Evolutionary conservation across 2,113 vertebrate species (phyloP).

Genomic region (Pavo muticus): DNA sequence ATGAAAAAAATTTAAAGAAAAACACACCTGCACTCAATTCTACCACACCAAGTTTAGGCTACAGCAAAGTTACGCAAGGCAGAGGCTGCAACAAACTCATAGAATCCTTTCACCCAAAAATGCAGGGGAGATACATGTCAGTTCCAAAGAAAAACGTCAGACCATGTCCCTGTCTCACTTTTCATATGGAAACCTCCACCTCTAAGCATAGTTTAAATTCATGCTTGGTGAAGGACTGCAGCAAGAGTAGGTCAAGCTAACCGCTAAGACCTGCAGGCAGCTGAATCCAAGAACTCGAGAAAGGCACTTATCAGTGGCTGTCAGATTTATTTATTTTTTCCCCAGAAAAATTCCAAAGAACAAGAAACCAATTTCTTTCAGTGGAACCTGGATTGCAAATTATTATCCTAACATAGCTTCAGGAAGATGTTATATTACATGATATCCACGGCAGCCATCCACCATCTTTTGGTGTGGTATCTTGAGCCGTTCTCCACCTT

Average conservation of each 20-base stretch:
- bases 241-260: background rate
- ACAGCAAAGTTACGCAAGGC: background rate
- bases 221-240: background rate
- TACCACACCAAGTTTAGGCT: background rate
- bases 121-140: no score
- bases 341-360: background rate
- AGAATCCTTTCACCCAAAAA: background rate
- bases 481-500: constrained; percentile 20
- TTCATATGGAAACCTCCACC: background rate
- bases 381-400: background rate
- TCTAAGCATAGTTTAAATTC: background rate
- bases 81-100: background rate
- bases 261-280: background rate
- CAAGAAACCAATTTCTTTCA: background rate
- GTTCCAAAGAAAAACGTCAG: no score
- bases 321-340: background rate
- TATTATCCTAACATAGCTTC: background rate
- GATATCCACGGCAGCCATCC: background rate
- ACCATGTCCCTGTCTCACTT: background rate
- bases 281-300: background rate
- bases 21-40: background rate
- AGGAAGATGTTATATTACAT: background rate
- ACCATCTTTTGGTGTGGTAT: background rate
- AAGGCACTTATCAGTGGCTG: background rate
- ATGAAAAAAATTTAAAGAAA: background rate